Percentiles rank a stretch among this genome's conserved stretches.
phyloP scores from a whole-genome alignment of 2,113 vertebrate species.

The Hucho hucho region DNA sequence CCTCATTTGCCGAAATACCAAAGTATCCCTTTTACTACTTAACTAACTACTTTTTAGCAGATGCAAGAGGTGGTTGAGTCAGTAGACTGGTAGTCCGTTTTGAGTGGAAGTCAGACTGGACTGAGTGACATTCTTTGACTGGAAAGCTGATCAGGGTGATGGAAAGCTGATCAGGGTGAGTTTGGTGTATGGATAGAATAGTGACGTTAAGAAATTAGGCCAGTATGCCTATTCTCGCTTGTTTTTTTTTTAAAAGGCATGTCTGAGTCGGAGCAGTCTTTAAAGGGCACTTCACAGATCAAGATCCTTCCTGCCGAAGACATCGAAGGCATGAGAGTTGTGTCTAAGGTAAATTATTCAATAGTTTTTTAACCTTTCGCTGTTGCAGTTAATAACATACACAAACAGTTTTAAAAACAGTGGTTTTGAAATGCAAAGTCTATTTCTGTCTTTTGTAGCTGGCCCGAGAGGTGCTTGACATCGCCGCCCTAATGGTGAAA shows the following conservation, averaged over 20 bases:
- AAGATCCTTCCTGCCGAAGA: conserved; percentile 92
- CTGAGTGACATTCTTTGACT: background rate
- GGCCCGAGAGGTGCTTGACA: conserved; percentile 93
- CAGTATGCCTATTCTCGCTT: conserved; percentile 3
- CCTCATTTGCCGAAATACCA: no score
- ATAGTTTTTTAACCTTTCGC: background rate
- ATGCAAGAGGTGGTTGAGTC: no score
- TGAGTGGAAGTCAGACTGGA: background rate
- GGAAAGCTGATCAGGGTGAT: no score
- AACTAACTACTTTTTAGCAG: no score
- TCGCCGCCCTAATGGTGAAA: conserved; percentile 94
- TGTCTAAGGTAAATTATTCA: conserved; percentile 81
- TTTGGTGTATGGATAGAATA: conserved; percentile 3
- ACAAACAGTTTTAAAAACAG: background rate
- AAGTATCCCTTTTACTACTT: no score
- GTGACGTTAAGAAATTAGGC: conserved; percentile 11
- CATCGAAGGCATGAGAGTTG: conserved; percentile 92
- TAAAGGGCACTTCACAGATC: conserved; percentile 98
- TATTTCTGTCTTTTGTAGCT: conserved; percentile 72
- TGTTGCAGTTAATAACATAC: background rate
- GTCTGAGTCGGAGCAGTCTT: conserved; percentile 95
- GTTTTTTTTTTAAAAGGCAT: conserved; percentile 76
- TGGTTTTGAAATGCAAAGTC: background rate
- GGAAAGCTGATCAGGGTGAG: background rate
- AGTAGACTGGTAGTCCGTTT: background rate